Percentiles rank a stretch among this genome's conserved stretches.
Evolutionary conservation across 2,888 invertebrate species (phyloP).

Genomic region (Pherbina coryleti): DNA sequence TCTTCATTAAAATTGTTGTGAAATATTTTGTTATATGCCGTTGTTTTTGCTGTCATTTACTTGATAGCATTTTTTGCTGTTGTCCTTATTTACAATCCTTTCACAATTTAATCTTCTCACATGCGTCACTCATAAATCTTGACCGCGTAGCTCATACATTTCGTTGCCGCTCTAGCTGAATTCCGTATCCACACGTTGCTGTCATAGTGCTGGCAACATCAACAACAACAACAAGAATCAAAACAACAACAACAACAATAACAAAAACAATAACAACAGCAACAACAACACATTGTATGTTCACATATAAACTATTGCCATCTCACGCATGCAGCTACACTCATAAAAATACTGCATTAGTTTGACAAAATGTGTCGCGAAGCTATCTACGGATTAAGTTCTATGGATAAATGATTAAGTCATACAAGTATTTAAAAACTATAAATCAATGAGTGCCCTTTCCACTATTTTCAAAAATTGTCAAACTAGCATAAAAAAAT

Average conservation of each 20-base stretch:
- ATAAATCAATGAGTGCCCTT: too few relatives aligned
- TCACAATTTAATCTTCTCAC: slow-evolving; percentile 61
- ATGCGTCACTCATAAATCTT: slow-evolving; percentile 65
- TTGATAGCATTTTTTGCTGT: not conserved
- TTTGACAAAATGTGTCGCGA: too few relatives aligned
- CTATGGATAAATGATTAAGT: too few relatives aligned
- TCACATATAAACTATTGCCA: not conserved
- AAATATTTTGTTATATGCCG: not conserved
- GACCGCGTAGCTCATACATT: slow-evolving; percentile 59
- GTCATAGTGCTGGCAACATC: slow-evolving; percentile 18
- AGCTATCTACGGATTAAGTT: too few relatives aligned
- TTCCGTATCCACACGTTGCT: slow-evolving; percentile 27
- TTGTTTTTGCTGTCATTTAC: not conserved
- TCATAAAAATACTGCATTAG: not conserved
- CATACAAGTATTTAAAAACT: too few relatives aligned
- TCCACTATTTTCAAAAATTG: too few relatives aligned
- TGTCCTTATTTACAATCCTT: slow-evolving; percentile 11
- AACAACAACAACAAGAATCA: slow-evolving; percentile 1
- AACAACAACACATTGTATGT: not conserved
- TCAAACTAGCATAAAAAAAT: too few relatives aligned
- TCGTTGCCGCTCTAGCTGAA: not conserved
- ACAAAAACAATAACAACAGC: not conserved
- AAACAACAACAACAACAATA: not conserved
- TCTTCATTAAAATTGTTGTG: not conserved
- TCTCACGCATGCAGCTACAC: slow-evolving; percentile 15